Base-by-base conservation (phyloP, 2,888 invertebrate genomes). In the Tipula vernalis region DNA sequence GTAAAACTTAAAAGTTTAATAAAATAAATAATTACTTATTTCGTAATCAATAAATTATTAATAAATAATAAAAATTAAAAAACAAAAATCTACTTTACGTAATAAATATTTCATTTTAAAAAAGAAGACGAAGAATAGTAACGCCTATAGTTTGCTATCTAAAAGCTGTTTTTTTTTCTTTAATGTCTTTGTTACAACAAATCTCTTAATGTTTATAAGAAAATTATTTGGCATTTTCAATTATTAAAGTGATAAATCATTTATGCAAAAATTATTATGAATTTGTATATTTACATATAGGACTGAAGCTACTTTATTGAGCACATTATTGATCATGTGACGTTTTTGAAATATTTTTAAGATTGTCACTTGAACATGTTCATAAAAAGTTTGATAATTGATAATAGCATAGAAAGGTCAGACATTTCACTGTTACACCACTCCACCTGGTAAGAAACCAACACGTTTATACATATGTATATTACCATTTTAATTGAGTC, bases 1-100 rank as follows among this genome's bases (percentile, higher is more conserved):
- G 18, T 28, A 71, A 71, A 28, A 71, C 8, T 28, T 71, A 10
- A 71, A 71, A 71, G 71, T 71, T 71, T 71, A 71, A 28, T 71
- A 71, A 71, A 71, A 71, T 71, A 71, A 71, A 71, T 71, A 71
- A 71, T 71, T 71, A 71, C 71, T 71, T 71, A 71, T 71, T 71
- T 71, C 71, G 28, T 71, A 71, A 71, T 71, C 71, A 71, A 71
- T 71, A 71, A 71, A 71, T 71, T 28, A 28, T 71, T 28, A 71
- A 57, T 6, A 57, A 57, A 57, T 57, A 51, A 51, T 51, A 51
- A 51, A 44, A 51, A 28, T 28, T 51, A 15, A 51, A 51, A 51
- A 51, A n/a, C n/a, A 71, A 28, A 71, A 0, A 28, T 71, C 71
- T 18, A 28, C 71, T 18, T 71, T 71, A 71, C 28, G 71, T 71